Evolutionary conservation across 2,797 vertebrate species (phyloP).

Genomic region (Triplophysa yarkandensis): DNA sequence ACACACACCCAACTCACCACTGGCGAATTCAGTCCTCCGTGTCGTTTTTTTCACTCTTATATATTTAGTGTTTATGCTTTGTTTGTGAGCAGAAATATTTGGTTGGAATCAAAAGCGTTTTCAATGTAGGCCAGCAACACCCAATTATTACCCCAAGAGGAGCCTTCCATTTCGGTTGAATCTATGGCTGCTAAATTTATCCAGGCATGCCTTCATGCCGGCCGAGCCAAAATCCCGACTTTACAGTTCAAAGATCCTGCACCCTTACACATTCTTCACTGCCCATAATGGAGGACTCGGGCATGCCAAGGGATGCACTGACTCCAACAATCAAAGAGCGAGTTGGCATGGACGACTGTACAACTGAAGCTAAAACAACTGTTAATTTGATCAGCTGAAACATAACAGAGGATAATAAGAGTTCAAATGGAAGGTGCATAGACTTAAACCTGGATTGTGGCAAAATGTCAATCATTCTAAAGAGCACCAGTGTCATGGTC

Average conservation of each 20-base stretch:
- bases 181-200: constrained; percentile 87
- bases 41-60: constrained; percentile 65
- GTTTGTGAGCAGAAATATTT: constrained; percentile 83
- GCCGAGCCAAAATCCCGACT: constrained; percentile 62
- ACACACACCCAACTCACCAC: constrained; percentile 57
- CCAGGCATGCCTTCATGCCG: constrained; percentile 74
- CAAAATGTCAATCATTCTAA: constrained; percentile 27
- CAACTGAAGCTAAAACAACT: constrained; percentile 36
- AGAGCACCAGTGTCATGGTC: constrained; percentile 10
- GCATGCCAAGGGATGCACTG: constrained; percentile 66
- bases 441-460: background rate
- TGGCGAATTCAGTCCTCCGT: constrained; percentile 53
- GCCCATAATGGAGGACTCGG: constrained; percentile 73
- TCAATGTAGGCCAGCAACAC: constrained; percentile 85
- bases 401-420: constrained; percentile 19
- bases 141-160: constrained; percentile 84
- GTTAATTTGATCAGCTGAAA: constrained; percentile 41
- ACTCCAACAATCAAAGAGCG: constrained; percentile 62
- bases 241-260: constrained; percentile 65
- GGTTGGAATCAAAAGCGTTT: constrained; percentile 80
- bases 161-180: constrained; percentile 87
- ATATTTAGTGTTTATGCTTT: constrained; percentile 74
- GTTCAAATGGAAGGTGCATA: constrained; percentile 21
- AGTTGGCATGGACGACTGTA: constrained; percentile 52
- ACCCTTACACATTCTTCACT: constrained; percentile 68